phyloP scores from a whole-genome alignment of 2,113 vertebrate species.

The Zeus faber region DNA sequence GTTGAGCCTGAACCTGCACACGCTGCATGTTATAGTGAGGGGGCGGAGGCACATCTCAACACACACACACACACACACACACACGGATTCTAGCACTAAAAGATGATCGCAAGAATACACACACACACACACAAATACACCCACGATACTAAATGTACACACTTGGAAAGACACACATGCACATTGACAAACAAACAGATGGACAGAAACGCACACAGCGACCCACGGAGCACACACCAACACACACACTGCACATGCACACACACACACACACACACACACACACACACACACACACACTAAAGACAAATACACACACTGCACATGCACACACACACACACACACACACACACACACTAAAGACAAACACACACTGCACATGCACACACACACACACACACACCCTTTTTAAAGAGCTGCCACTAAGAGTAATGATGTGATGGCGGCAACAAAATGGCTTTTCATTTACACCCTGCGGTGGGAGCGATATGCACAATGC shows the following conservation, averaged over 20 bases:
- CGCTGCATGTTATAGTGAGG: too few species aligned
- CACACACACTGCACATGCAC: background rate
- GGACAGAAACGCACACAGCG: background rate
- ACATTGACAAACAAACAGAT: background rate
- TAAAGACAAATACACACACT: constrained; percentile 1
- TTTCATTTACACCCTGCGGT: constrained; percentile 36
- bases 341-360: background rate
- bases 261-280: constrained; percentile 1
- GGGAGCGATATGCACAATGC: background rate
- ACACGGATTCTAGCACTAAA: background rate
- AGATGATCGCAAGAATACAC: background rate
- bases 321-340: background rate
- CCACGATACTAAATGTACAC: background rate
- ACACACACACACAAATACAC: background rate
- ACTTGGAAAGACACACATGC: constrained; percentile 2
- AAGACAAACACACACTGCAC: background rate
- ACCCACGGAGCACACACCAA: background rate
- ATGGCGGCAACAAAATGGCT: constrained; percentile 18
- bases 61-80: background rate
- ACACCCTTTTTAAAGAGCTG: constrained; percentile 34
- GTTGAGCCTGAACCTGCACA: too few species aligned
- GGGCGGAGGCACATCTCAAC: too few species aligned
- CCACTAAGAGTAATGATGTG: constrained; percentile 20
- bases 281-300: constrained; percentile 2
- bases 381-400: constrained; percentile 3